Evolutionary conservation across 2,797 vertebrate species (phyloP), one percentile per base, ranked within the genome.

Genomic region (Dermochelys coriacea): DNA sequence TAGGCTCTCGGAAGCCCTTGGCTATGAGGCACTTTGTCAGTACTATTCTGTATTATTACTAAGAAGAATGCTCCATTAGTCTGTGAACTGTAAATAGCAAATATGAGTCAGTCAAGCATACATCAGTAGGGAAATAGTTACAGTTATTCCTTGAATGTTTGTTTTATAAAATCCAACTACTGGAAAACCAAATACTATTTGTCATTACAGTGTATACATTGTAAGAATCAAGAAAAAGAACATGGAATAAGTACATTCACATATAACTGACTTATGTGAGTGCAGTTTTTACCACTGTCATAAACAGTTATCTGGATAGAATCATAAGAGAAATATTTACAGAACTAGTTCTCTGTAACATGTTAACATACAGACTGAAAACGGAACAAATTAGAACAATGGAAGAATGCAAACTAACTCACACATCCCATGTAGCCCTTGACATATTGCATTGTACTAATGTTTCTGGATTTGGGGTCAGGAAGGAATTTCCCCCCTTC

Each of bases 241-340:
- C 57, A 88, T 23, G 93, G 94, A 96, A 94, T 97, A 96, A 95
- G 51, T 79, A 82, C 84, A 61, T 94, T 94, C 94, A 84, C 51
- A 84, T 93, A 95, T 93, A 97, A 94, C 92, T 89, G 92, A 94
- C 80, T 61, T 51, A 50, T 97, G 96, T 95, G 91, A 94, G 78
- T 95, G 91, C 82, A 79, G 0, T 82, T 96, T 96, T 93, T 95
- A 94, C 92, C 87, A 64, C 54, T 52, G 37, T 87, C 91, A 90
- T 19, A 37, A 93, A 93, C 90, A 94, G 93, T 54, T 15, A 55
- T 64, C 85, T 88, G 82, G 78, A 94, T 94, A 86, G 86, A 95
- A 91, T 96, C 88, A 95, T 91, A 95, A 94, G 89, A 74, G 93
- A 97, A 97, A 93, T 90, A 96, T 95, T 96, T 95, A 89, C 91